Evolutionary conservation across 2,888 invertebrate species (phyloP).

Genomic region (Macaria notata): DNA sequence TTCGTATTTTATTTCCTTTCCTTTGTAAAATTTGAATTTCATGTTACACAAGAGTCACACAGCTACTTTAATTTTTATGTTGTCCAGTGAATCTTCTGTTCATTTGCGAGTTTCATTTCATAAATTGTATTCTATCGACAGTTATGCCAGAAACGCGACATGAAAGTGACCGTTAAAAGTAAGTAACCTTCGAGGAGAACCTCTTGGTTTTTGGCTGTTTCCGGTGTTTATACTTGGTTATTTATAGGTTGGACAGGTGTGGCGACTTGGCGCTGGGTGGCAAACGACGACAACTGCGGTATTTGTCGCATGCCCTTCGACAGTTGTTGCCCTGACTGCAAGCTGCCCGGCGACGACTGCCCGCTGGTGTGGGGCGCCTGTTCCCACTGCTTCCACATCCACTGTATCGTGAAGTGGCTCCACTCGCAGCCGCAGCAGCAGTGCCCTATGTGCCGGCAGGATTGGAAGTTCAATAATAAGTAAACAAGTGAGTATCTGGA

Average conservation of each 20-base stretch:
- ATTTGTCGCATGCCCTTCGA: slow-evolving; percentile 99
- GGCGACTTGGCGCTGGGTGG: slow-evolving; percentile 99
- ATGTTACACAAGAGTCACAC: no score
- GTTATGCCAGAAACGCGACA: slow-evolving; percentile 47
- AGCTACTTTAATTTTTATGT: no score
- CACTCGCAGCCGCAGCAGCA: slow-evolving; percentile 95
- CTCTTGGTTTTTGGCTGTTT: slow-evolving; percentile 6
- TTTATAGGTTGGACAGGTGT: slow-evolving; percentile 94
- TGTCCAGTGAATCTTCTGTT: no score
- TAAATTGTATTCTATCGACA: neutral
- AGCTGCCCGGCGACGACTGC: slow-evolving; percentile 98
- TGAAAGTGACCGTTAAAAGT: slow-evolving; percentile 86
- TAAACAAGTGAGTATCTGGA: slow-evolving; percentile 47
- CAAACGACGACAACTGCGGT: slow-evolving; percentile 99
- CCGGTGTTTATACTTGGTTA: slow-evolving; percentile 23
- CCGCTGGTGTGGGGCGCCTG: slow-evolving; percentile 99
- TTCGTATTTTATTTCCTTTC: no score
- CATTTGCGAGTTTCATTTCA: no score
- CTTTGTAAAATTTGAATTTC: no score
- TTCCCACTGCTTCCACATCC: slow-evolving; percentile 99
- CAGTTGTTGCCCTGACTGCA: slow-evolving; percentile 98
- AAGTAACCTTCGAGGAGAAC: slow-evolving; percentile 43
- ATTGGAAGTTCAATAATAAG: slow-evolving; percentile 98
- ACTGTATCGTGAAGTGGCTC: slow-evolving; percentile 99
- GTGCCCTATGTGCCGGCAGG: slow-evolving; percentile 99